Evolutionary conservation across 2,888 invertebrate genomes (phyloP), one percentile per base, ranked within the genome.

Genomic region (Lutraria lutraria): DNA sequence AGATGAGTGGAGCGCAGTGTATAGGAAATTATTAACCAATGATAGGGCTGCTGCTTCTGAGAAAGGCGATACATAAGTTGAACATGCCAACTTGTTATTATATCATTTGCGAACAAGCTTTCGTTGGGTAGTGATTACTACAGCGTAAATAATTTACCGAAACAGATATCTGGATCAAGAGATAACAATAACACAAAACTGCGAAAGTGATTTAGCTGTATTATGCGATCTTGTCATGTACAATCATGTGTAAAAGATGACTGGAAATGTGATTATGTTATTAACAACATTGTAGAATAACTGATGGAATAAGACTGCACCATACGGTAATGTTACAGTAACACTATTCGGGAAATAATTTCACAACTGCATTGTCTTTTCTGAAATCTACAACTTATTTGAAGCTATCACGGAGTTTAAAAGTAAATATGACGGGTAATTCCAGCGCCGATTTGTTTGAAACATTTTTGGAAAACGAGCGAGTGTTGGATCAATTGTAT

Each of bases 31-130:
- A 68, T 68, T n/a, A 68, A 25, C 63, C 63, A 68, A 68, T 68
- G n/a, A n/a, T 25, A 12, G 0, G 63, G 8, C 63, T 25, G 63
- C 63, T 25, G 60, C 25, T 68, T 21, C 25, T 10, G 25, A 25
- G 63, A 68, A 68, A n/a, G 63, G 63, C 63, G 12, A 68, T 68
- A 68, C 63, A n/a, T 68, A 68, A 68, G 25, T 25, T 68, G 63
- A n/a, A 25, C 63, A 68, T 25, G 3, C 63, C 21, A 25, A 25
- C 25, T n/a, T 12, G 63, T 68, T 68, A 25, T 25, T 25, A 25
- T 25, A 43, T 68, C n/a, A 56, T 56, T 56, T 56, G 56, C 19
- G 56, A 56, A 56, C 56, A 56, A 56, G 56, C 25, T 1, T 68
- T 12, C n/a, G 25, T 68, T 6, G 63, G 12, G 63, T 10, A 68